Evolutionary conservation across 37 sponge, comb jelly and placozoan species (phyloP), one percentile per base, ranked within the genome.

Genomic region (Chondrilla cf. caribensis): DNA sequence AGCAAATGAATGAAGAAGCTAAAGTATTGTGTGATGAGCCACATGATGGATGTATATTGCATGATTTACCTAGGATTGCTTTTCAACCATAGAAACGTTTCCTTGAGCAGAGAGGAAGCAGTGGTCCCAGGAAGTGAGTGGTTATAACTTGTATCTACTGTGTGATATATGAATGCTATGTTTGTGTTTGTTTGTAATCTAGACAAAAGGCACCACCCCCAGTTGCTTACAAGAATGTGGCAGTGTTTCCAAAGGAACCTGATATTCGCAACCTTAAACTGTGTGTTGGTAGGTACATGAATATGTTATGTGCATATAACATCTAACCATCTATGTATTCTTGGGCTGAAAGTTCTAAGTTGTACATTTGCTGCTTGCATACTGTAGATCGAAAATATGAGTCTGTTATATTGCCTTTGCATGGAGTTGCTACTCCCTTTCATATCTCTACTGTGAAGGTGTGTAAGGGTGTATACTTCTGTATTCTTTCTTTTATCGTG

Each of bases 371-470:
- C n/a, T n/a, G n/a, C n/a, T n/a, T n/a, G n/a, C 58, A 17, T 77
- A 40, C 3, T 9, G 2, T 47, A 94, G 95, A 95, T 78, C 55
- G 81, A 18, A 92, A 95, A 42, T 90, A 98, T 58, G 97, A 98
- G 62, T 83, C 95, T 51, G 73, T 96, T 22, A 76, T 98, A 26
- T 73, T 98, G 15, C 99, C 99, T 0, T 79, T 98, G 18, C 82
- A 84, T 88, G 99, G 99, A 42, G 33, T 90, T 18, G 77, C 97
- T 37, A 84, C 89, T 37, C 97, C 97, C 17, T 96, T 96, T 60
- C 99, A 98, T 77, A 92, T 98, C 38, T 96, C 97, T 18, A 92
- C 88, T 15, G 73, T 98, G 40, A 98, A 98, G 92, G 94, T 93
- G 33, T 32, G 59, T 25, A 55, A 0, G 14, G 38, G 5, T 21